Percentiles rank a stretch among this genome's conserved stretches.
Conservation (phyloP, 2,113 vertebrate genomes). For the Verasper variegatus region DNA sequence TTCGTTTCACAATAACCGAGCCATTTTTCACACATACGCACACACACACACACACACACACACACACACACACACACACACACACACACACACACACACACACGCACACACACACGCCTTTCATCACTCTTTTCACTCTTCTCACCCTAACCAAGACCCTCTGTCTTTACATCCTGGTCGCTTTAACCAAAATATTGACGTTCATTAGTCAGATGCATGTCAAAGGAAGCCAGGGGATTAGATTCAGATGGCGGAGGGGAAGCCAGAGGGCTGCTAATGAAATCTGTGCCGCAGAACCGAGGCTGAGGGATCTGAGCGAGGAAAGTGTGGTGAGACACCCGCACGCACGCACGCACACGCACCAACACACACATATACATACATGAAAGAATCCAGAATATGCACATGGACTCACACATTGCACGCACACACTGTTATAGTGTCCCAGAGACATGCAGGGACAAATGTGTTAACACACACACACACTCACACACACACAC, state of each 20-base stretch:
- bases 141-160: slow-evolving; percentile 21
- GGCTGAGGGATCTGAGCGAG: slow-evolving; percentile 62
- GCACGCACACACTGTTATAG: slow-evolving; percentile 17
- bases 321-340: slow-evolving; percentile 51
- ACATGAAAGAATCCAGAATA: slow-evolving; percentile 31
- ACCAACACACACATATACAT: slow-evolving; percentile 6
- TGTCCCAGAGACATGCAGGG: slow-evolving; percentile 30
- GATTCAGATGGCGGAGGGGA: slow-evolving; percentile 76
- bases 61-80: too few relatives aligned
- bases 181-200: slow-evolving; percentile 77
- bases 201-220: slow-evolving; percentile 80
- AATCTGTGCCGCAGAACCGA: slow-evolving; percentile 68
- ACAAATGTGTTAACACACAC: slow-evolving; percentile 31
- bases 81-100: too few relatives aligned
- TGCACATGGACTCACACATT: slow-evolving; percentile 35
- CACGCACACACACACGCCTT: background rate
- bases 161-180: slow-evolving; percentile 45
- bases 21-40: too few relatives aligned
- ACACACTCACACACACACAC: slow-evolving; percentile 27
- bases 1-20: too few relatives aligned
- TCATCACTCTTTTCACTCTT: slow-evolving; percentile 28
- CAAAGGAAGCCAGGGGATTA: slow-evolving; percentile 77
- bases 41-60: too few relatives aligned
- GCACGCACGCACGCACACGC: background rate
- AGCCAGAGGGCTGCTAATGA: slow-evolving; percentile 71